Evolutionary conservation across 2,888 invertebrate species (phyloP), one percentile per base, ranked within the genome.

Genomic region (Periphyllus acericola): DNA sequence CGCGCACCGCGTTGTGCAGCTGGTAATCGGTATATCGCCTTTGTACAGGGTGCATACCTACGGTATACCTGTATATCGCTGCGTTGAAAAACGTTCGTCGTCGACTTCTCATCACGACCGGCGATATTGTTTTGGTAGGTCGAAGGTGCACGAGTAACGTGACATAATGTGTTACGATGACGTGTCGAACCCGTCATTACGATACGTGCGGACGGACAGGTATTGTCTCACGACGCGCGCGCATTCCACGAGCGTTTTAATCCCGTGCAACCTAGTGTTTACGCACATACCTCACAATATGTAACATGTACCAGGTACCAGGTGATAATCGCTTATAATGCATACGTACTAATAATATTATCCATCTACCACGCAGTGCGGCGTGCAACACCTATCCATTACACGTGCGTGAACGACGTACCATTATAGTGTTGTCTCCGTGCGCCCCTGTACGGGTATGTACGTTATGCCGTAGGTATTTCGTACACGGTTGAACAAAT

Each of bases 231-330:
- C 60, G 46, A 11, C 60, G n/a, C n/a, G n/a, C n/a, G n/a, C n/a
- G 60, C 60, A 60, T 60, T 83, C 82, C 55, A 34, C 19, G 72
- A 52, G 72, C 34, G 72, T 55, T 72, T 72, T 34, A 80, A 78
- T 55, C 46, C 46, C 55, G 29, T 52, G 19, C 21, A 19, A 76
- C 6, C 3, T 36, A 36, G 6, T 36, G 6, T 36, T 36, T 36
- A 36, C 36, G 21, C 14, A 34, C 32, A 55, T 34, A 55, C 34
- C 52, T 9, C 21, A 76, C 40, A 32, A 52, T 78, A 52, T 52
- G n/a, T 78, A 17, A 75, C 46, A n/a, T 5, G 0, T n/a, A n/a
- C n/a, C n/a, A n/a, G n/a, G n/a, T n/a, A n/a, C n/a, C 29, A 17
- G 1, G 76, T 46, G 0, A 6, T 29, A n/a, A 11, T 3, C 25